These are phyloP conservation scores for Rousettus madagascariensis DNA, from an alignment of 2,797 vertebrate genomes.

Conservation along the genomic window DNA sequence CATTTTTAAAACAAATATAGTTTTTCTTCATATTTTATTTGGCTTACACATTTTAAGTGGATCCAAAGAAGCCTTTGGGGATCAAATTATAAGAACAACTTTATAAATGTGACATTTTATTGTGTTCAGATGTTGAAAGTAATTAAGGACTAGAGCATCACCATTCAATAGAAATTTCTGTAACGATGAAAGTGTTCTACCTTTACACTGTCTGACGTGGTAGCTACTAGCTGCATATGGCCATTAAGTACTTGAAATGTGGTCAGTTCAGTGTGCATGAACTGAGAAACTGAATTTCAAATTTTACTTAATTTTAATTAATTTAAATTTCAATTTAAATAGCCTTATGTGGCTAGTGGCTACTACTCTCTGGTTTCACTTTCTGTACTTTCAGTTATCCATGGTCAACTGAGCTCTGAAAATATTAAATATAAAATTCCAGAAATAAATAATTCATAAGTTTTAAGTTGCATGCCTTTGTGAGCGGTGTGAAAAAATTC, in stretches of 20 bases:
- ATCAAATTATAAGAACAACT: neutral
- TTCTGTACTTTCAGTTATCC: neutral
- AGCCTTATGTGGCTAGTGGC: neutral
- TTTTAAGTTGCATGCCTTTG: neutral
- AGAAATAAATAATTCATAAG: neutral
- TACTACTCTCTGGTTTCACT: neutral
- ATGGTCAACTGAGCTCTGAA: neutral
- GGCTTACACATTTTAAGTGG: neutral
- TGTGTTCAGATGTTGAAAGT: neutral
- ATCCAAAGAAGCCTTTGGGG: neutral
- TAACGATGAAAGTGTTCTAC: neutral
- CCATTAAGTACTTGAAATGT: neutral
- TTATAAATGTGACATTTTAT: neutral
- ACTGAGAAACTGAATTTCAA: neutral
- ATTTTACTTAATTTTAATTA: neutral
- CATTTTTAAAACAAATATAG: neutral
- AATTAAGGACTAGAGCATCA: neutral
- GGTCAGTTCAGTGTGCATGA: neutral
- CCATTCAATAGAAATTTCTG: neutral
- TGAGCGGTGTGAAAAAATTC: neutral
- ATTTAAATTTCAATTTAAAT: neutral
- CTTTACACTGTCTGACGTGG: neutral
- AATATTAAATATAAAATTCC: neutral
- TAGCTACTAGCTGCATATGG: neutral
- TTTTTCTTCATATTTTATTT: neutral